Evolutionary conservation across 2,888 invertebrate genomes (phyloP), one percentile per base, ranked within the genome.

Genomic region (Lasioglossum vierecki): DNA sequence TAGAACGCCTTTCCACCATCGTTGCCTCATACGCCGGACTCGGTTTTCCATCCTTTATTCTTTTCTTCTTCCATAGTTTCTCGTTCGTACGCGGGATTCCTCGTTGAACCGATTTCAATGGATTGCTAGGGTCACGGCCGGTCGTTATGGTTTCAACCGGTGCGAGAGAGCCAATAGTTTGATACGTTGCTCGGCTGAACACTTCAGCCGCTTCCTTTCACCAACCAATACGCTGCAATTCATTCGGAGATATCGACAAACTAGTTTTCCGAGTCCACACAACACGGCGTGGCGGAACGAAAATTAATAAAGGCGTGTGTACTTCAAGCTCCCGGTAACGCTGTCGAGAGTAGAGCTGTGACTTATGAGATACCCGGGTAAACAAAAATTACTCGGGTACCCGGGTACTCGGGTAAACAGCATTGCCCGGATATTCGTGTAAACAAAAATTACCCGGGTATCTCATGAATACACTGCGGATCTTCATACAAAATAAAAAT

Each of bases 1-100:
- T 86, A 83, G 83, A 87, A 85, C 80, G 76, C 68, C 86, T 80
- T 86, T 76, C 76, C 88, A 86, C 76, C 84, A 79, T 79, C 82
- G 79, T 76, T 73, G 53, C 74, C 70, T 57, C 75, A 75, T 41
- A 49, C 70, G 6, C 26, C 15, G 53, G 72, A 83, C 72, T 76
- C 77, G 57, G 39, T 78, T 82, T 83, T 63, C 53, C 26, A 26
- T 30, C n/a, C 71, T 74, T 70, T 79, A 80, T 79, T 85, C 76
- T 80, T 81, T 78, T 79, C 57, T 49, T 22, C 41, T 73, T 71
- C 84, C 18, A 18, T 13, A 8, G 30, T 63, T 63, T 88, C 77
- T 68, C 60, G 73, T 77, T 82, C 81, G 30, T 3, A 18, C 26
- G 15, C 26, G 11, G 8, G 8, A 60, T 71, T 71, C 41, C 44